Evolutionary conservation across 2,888 invertebrate genomes (phyloP), one percentile per base, ranked within the genome.

Genomic region (Dicranocentrus wangi): DNA sequence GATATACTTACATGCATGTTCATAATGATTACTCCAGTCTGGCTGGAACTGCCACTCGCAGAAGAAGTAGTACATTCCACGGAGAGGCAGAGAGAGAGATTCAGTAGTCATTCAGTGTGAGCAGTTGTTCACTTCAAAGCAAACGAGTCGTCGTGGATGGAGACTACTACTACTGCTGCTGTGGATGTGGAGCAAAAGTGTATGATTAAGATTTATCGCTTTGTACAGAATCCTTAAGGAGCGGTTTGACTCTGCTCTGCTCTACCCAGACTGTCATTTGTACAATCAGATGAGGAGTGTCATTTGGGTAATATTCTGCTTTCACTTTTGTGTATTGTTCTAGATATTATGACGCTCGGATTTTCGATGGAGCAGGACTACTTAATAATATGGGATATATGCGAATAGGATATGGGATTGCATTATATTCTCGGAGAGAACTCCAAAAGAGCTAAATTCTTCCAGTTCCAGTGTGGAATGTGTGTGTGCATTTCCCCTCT

Each of bases 41-140:
- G 25, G 55, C 55, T 23, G 25, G 55, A 55, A 23, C 1, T 55
- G 55, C 25, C 55, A 55, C 55, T 10, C 25, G 25, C 55, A 55
- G 55, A 55, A 25, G 55, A 55, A 8, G 19, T 17, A n/a, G 7
- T 13, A 39, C 5, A 8, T 39, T 39, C 39, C 7, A 8, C 39
- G 13, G 13, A 13, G 13, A 47, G 15, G 55, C 7, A 5, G 23
- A 23, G 25, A 25, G 8, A 8, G 55, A 55, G 55, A 55, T 55
- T 55, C 55, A 55, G n/a, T n/a, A n/a, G 25, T 23, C 23, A 25
- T 25, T 55, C 47, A 47, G 23, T 23, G 13, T 55, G 55, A 55
- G n/a, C n/a, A n/a, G 55, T 55, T 55, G 19, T 25, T 55, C 55
- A 55, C 55, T 55, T 55, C 55, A 55, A 55, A 55, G 25, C 55